Conservation (phyloP, 2,888 invertebrate species). For the Lepidonotus clava region DNA sequence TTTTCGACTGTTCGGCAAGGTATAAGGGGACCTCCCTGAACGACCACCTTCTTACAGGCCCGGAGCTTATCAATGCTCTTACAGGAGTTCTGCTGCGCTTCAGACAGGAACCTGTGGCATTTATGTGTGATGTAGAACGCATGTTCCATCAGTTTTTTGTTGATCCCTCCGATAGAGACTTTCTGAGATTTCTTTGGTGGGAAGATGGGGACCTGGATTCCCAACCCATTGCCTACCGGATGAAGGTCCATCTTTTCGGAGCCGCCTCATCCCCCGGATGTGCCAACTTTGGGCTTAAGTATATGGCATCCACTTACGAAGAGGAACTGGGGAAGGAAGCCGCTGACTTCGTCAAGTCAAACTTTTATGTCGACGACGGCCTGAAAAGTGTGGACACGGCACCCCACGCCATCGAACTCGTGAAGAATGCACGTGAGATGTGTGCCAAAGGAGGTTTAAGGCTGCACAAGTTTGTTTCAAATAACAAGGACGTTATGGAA, state of each 20-base stretch:
- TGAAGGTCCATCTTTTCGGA: conserved; percentile 56
- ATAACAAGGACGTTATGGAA: conserved; percentile 60
- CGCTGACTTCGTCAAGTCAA: conserved; percentile 55
- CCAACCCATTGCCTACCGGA: conserved; percentile 48
- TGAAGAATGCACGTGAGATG: conserved; percentile 42
- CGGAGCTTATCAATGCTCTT: conserved; percentile 59
- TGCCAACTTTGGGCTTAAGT: conserved; percentile 55
- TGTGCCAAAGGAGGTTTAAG: conserved; percentile 60
- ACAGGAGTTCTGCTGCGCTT: conserved; percentile 59
- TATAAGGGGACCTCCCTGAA: conserved; percentile 59
- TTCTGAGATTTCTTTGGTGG: conserved; percentile 60
- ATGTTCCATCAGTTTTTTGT: conserved; percentile 63
- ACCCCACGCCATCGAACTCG: conserved; percentile 50
- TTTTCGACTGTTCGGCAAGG: conserved; percentile 61
- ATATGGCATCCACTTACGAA: neutral
- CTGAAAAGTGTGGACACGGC: conserved; percentile 49
- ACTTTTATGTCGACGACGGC: conserved; percentile 64
- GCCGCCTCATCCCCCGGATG: conserved; percentile 51
- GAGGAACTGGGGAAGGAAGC: conserved; percentile 56
- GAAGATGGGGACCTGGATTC: conserved; percentile 36
- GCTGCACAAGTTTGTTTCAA: conserved; percentile 64
- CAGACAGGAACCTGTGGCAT: conserved; percentile 57
- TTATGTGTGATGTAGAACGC: conserved; percentile 60
- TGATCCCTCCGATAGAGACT: conserved; percentile 47
- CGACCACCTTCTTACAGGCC: conserved; percentile 58